Conservation (phyloP, 2,888 invertebrate species). For the Pyrrhosoma nymphula region DNA sequence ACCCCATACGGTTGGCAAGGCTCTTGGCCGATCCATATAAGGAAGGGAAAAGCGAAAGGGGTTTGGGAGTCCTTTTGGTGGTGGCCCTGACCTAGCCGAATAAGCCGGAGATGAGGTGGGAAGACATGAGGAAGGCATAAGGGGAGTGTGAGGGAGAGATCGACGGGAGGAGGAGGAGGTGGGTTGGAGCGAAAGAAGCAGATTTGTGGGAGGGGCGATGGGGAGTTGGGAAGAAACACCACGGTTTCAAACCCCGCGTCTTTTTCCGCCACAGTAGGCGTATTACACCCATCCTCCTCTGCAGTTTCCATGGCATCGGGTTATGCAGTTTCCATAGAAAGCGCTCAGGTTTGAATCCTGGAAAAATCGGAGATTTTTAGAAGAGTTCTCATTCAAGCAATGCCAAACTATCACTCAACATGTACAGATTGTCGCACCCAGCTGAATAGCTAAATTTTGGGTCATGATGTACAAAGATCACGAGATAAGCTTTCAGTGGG, state of each 20-base stretch:
- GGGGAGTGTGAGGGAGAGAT: neutral
- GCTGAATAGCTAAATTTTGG: too few species aligned
- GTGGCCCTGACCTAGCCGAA: slow-evolving; percentile 65
- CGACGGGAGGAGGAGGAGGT: neutral
- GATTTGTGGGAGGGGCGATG: too few species aligned
- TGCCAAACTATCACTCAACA: too few species aligned
- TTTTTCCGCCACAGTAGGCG: neutral
- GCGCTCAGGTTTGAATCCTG: too few species aligned
- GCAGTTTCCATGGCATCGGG: too few species aligned
- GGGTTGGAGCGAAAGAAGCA: neutral
- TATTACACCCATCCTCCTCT: neutral
- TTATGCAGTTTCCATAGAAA: too few species aligned
- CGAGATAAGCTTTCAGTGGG: too few species aligned
- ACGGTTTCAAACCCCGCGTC: neutral
- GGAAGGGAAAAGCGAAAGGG: slow-evolving; percentile 55
- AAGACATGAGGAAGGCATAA: neutral
- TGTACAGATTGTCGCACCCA: too few species aligned
- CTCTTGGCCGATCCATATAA: slow-evolving; percentile 44
- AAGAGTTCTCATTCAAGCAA: too few species aligned
- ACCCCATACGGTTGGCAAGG: slow-evolving; percentile 36
- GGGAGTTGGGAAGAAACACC: neutral
- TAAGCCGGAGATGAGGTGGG: slow-evolving; percentile 35
- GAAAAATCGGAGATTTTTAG: too few species aligned
- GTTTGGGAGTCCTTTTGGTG: slow-evolving; percentile 38
- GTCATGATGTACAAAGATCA: too few species aligned